These are phyloP conservation scores for Turdus rufiventris DNA, from an alignment of 2,113 vertebrate genomes.

Conservation along the genomic window DNA sequence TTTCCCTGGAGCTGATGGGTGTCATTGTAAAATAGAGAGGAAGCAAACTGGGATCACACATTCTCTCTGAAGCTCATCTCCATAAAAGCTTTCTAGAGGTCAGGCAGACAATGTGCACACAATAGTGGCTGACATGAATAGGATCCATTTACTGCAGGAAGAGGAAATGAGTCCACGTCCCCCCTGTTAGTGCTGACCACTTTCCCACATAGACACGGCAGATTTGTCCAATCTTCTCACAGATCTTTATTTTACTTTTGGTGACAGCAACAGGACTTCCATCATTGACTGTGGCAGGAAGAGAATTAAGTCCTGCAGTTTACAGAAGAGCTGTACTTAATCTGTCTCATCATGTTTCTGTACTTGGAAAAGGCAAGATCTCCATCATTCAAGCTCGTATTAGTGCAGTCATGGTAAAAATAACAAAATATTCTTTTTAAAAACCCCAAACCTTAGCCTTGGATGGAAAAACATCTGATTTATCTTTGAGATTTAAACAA, in stretches of 20 bases:
- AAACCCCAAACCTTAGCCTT: background rate
- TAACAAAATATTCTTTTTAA: background rate
- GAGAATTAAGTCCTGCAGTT: background rate
- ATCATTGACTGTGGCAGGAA: background rate
- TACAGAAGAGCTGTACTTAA: background rate
- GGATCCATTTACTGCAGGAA: constrained; percentile 23
- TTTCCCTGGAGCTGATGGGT: background rate
- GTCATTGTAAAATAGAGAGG: background rate
- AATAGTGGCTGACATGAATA: background rate
- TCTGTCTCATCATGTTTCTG: background rate
- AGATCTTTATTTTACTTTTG: constrained; percentile 23
- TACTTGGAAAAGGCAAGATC: background rate
- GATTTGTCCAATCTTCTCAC: constrained; percentile 20
- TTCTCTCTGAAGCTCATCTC: background rate
- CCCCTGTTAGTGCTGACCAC: background rate
- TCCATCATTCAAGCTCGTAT: background rate
- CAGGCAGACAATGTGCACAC: background rate
- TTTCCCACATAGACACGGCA: background rate
- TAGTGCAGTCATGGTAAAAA: background rate
- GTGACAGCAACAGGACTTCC: constrained; percentile 13
- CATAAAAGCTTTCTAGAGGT: background rate
- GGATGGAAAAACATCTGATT: background rate
- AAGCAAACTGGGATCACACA: background rate
- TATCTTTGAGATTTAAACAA: background rate
- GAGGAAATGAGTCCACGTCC: constrained; percentile 21